Base-by-base conservation (phyloP, 2,797 vertebrate genomes). In the Peromyscus aztecus region DNA sequence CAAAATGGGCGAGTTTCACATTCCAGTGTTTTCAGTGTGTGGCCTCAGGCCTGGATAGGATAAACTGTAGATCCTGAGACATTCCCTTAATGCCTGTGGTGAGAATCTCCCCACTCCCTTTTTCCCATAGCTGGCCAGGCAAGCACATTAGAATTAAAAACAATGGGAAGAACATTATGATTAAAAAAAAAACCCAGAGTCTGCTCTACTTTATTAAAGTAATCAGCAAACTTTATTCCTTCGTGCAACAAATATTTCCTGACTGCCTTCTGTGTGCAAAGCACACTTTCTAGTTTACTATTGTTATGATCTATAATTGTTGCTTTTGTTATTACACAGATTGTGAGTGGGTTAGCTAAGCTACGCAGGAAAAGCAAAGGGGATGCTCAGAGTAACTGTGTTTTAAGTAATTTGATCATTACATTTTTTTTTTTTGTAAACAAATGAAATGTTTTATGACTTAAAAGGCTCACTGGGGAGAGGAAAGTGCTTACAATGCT, bases 121-220 rank as follows among this genome's bases (percentile, higher is more conserved):
- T 93, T 71, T 52, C 81, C 14, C 55, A 31, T 69, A 31, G 61
- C 43, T 27, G 69, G 24, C 81, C 37, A 92, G 59, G 19, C 43
- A 91, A 91, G 27, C 63, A 49, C 63, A 69, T 75, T 81, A 94
- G 85, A 69, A 88, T 84, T 84, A 23, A 84, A 81, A n/a, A 61
- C 77, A 78, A 23, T 84, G 4, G 87, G 55, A 77, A 90, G 76
- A 96, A 57, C 10, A n/a, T 92, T 83, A 49, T 83, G 78, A 65
- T 73, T 65, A 86, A 63, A 96, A 95, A 86, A 69, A 96, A 95
- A 96, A 80, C 4, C 14, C 40, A 46, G 23, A 77, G 76, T 82
- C 83, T 92, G 21, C 57, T 63, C 34, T 43, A 90, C 86, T 34
- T 86, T 86, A 40, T 76, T 91, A 59, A 87, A 87, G 24, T 73